These are phyloP conservation scores for Chalcis sispes DNA, from an alignment of 2,888 invertebrate species.

Conservation along the genomic window DNA sequence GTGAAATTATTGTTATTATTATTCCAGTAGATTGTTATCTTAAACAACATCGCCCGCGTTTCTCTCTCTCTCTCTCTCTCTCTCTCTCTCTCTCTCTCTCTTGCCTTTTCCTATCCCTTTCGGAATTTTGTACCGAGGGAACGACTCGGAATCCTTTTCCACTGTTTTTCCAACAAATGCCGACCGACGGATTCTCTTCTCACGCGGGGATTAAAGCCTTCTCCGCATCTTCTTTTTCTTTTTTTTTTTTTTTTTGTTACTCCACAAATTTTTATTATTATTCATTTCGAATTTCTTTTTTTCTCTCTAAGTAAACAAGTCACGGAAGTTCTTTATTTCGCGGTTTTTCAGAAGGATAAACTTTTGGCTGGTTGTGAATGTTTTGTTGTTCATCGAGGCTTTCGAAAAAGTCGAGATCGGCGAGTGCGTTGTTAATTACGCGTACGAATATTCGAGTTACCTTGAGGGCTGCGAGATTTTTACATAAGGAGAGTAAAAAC, in stretches of 20 bases:
- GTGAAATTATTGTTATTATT: conserved; percentile 73
- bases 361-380: background rate
- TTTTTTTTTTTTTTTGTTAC: background rate
- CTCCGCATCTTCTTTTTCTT: no score
- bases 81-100: no score
- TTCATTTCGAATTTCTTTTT: no score
- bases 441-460: no score
- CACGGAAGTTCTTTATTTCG: background rate
- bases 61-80: background rate
- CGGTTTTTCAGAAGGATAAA: background rate
- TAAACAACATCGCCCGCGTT: conserved; percentile 69
- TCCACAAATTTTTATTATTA: conserved; percentile 11
- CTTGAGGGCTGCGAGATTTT: no score
- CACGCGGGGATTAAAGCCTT: conserved; percentile 12
- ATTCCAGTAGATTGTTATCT: conserved; percentile 76
- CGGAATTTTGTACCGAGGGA: no score
- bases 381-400: no score
- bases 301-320: conserved; percentile 18
- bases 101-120: no score
- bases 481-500: no score
- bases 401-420: no score
- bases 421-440: no score
- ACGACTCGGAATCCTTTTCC: conserved; percentile 27
- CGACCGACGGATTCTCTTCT: conserved; percentile 13
- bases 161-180: conserved; percentile 49